Base-by-base conservation (phyloP, 2,888 invertebrate species). In the Scaptodrosophila latifasciaeformis region DNA sequence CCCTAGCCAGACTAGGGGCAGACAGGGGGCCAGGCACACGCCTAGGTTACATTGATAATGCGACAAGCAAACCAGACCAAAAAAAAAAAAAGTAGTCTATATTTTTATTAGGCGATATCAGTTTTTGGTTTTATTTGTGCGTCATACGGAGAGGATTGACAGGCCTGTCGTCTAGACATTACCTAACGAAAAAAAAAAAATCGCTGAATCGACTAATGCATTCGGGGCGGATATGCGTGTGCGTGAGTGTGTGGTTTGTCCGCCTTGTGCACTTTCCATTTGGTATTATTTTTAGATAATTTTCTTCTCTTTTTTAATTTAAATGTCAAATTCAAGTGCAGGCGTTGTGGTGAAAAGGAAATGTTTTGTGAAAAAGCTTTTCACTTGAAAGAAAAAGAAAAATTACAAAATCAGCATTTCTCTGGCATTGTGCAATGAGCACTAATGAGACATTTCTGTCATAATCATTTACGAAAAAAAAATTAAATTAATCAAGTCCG, bases 311-410 rank as follows among this genome's bases (percentile, higher is more conserved):
- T n/a, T n/a, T n/a, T n/a, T n/a, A n/a, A n/a, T n/a, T n/a, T 44
- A 70, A 77, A 77, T 70, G 70, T 60, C 70, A 76, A 58, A 60
- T 63, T 72, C 67, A 72, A 77, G 68, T 64, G 60, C 60, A 68
- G 18, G 13, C 12, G 37, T 13, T 12, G 24, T 7, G 7, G 4
- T 24, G 24, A 3, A 24, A 24, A 24, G 24, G 7, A 24, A 24
- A 7, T 24, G 24, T 7, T 7, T 24, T 24, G 4, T 24, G 24
- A 3, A 5, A 3, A 54, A 46, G 49, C 31, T 42, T 62, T 65
- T 49, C n/a, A n/a, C n/a, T n/a, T n/a, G n/a, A n/a, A n/a, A n/a
- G n/a, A n/a, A n/a, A n/a, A n/a, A n/a, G n/a, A n/a, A n/a, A n/a
- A n/a, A n/a, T n/a, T n/a, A n/a, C n/a, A n/a, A n/a, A n/a, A n/a